A percentile compares a stretch with the other conserved stretches of the same genome.
Conservation (phyloP, 2,113 vertebrate genomes). For the Pundamilia nyererei region DNA sequence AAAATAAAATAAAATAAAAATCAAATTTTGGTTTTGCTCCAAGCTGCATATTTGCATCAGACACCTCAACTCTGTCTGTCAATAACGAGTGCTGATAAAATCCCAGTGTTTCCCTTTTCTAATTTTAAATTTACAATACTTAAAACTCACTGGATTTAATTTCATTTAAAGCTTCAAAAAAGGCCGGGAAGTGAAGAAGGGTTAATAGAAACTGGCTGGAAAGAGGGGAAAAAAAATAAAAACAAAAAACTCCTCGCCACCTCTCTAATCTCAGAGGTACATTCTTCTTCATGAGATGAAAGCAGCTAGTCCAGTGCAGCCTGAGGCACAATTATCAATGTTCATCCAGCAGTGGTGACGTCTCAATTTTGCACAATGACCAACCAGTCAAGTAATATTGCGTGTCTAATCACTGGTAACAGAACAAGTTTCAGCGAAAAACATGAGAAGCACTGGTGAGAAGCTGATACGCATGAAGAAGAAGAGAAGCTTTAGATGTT, state of each 20-base stretch:
- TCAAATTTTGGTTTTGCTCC: neutral
- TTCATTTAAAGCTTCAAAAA: neutral
- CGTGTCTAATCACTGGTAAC: neutral
- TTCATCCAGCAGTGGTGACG: neutral
- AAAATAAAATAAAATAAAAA: neutral
- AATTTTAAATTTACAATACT: neutral
- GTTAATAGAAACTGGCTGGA: neutral
- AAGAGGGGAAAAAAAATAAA: accelerated
- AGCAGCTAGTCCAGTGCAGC: neutral
- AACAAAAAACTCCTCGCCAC: neutral
- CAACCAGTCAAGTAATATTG: neutral
- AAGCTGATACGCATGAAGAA: neutral
- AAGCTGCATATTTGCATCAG: neutral
- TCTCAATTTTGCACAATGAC: neutral
- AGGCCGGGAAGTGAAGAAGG: neutral
- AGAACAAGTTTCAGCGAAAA: neutral
- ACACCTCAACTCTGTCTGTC: neutral
- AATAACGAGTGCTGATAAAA: neutral
- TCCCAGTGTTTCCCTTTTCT: neutral
- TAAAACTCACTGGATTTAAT: neutral
- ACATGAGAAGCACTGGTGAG: neutral
- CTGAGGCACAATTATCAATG: neutral
- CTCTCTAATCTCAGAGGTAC: neutral
- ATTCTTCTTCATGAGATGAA: neutral
- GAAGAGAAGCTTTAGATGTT: neutral